Evolutionary conservation across 2,113 vertebrate species (phyloP).

Genomic region (Sceloporus undulatus): DNA sequence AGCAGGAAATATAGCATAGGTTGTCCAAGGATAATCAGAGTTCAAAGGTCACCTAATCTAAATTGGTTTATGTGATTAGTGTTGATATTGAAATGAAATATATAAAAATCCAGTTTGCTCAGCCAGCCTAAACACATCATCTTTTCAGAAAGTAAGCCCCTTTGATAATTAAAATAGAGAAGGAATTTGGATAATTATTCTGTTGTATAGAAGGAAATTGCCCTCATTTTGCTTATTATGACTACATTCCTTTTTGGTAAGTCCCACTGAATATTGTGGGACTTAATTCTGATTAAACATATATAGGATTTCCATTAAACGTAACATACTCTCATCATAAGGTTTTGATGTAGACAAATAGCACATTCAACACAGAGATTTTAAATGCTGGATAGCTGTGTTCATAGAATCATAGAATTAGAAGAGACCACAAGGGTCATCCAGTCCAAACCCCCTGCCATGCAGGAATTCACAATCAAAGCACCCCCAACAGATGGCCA

Average conservation of each 20-base stretch:
- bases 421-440: no score
- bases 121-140: slow-evolving; percentile 13
- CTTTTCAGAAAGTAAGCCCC: slow-evolving; percentile 38
- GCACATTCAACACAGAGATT: background rate
- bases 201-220: no score
- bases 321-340: no score
- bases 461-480: no score
- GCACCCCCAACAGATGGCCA: no score
- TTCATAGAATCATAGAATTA: background rate
- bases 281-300: background rate
- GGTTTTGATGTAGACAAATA: background rate
- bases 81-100: background rate
- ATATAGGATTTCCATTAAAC: no score
- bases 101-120: background rate
- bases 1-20: background rate
- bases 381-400: background rate
- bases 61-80: slow-evolving; percentile 2
- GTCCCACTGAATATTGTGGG: background rate
- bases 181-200: slow-evolving; percentile 12
- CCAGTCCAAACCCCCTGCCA: no score
- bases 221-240: no score
- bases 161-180: slow-evolving; percentile 53
- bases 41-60: background rate
- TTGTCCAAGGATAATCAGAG: background rate
- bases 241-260: background rate